Evolutionary conservation across 2,888 invertebrate species (phyloP).

Genomic region (Mythimna pallens): DNA sequence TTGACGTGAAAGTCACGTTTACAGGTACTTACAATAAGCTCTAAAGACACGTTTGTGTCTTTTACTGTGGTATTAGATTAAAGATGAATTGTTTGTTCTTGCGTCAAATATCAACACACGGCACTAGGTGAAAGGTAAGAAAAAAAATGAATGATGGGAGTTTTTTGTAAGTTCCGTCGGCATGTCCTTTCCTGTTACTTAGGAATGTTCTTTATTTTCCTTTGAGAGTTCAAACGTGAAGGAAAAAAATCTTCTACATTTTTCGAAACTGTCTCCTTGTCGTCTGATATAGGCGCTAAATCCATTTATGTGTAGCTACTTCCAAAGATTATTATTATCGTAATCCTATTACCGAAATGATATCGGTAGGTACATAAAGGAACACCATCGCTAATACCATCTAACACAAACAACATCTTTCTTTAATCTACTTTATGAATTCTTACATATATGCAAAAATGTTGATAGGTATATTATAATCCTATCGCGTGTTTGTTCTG

Average conservation of each 20-base stretch:
- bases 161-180: too few species aligned
- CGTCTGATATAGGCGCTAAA: not conserved
- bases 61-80: slow-evolving; percentile 14
- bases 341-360: not conserved
- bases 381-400: not conserved
- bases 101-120: not conserved
- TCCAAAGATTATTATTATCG: not conserved
- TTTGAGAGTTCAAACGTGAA: too few species aligned
- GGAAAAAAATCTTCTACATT: too few species aligned
- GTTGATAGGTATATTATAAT: slow-evolving; percentile 10
- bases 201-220: too few species aligned
- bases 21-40: slow-evolving; percentile 27
- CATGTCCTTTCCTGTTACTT: too few species aligned
- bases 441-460: not conserved
- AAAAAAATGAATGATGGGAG: not conserved
- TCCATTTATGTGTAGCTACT: not conserved
- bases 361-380: not conserved
- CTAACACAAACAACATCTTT: not conserved
- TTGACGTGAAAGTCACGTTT: slow-evolving; percentile 9
- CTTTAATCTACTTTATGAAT: not conserved
- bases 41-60: slow-evolving; percentile 29
- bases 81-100: slow-evolving; percentile 9
- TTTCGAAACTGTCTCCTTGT: too few species aligned
- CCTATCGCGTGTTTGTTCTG: slow-evolving; percentile 1
- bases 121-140: not conserved